Evolutionary conservation across 2,888 invertebrate genomes (phyloP), one percentile per base, ranked within the genome.

Genomic region (Phengaris alcon): DNA sequence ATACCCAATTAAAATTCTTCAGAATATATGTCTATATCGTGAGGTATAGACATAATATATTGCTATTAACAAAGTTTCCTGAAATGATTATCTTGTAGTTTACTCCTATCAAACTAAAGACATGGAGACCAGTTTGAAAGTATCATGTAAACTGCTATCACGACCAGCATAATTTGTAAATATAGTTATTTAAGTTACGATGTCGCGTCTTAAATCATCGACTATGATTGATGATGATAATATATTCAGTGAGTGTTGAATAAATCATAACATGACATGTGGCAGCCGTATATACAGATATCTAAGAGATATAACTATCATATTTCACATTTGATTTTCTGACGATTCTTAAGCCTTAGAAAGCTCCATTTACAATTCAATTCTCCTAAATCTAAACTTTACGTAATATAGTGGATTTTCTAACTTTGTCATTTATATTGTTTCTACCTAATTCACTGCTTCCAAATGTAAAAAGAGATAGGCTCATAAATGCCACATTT

Each of bases 231-330:
- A 64, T 64, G 64, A 64, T 64, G 35, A 6, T 44, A 64, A 12
- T 35, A 64, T 64, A 35, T 64, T 44, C 12, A 35, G 35, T 6
- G 44, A 64, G 44, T 64, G 64, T 64, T 64, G 35, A 44, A 64
- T 64, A 64, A 64, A 64, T 64, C 64, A 64, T 35, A 35, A 64
- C 15, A 59, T 64, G 64, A 64, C 64, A 64, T 64, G 35, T 64
- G 35, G 35, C 10, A 64, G 64, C 44, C 35, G 35, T 64, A 22
- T 35, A 64, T 8, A 64, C 10, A 15, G 22, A 15, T 13, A 15
- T 4, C 46, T 57, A 15, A 57, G 5, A n/a, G 55, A 55, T 57
- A 57, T 13, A 55, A 55, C 48, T 48, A 48, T 7, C 48, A 48
- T 48, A 48, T 48, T 48, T 48, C 6, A 48, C 5, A 8, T 3